These are phyloP conservation scores for Fringilla coelebs DNA, from an alignment of 2,797 vertebrate genomes.

Conservation along the genomic window DNA sequence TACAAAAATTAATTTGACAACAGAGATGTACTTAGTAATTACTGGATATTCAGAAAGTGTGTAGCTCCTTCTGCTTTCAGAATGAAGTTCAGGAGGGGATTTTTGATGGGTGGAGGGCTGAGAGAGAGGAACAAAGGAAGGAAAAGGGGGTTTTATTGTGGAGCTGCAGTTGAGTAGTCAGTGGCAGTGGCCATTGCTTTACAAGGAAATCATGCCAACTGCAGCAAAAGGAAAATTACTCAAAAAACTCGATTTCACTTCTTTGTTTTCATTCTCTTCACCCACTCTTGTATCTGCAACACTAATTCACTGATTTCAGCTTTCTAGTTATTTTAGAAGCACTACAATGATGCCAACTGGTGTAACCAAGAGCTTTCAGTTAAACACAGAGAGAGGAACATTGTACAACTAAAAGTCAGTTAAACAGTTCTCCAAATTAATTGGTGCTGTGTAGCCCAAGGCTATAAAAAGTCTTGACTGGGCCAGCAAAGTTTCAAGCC, in stretches of 20 bases:
- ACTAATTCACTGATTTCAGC: background rate
- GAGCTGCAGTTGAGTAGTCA: background rate
- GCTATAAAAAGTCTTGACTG: conserved; percentile 52
- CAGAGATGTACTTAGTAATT: background rate
- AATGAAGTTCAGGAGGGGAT: background rate
- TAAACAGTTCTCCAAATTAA: conserved; percentile 57
- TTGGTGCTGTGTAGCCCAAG: conserved; percentile 32
- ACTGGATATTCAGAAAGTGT: accelerated
- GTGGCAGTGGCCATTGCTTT: background rate
- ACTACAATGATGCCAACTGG: conserved; percentile 9
- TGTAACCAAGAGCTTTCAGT: conserved; percentile 50
- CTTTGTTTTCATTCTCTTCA: background rate
- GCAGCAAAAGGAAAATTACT: background rate
- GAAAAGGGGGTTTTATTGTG: background rate
- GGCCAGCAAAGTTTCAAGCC: conserved; percentile 39
- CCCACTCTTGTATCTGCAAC: background rate
- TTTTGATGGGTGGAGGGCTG: conserved; percentile 1
- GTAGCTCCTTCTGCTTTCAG: conserved; percentile 27
- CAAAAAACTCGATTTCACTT: background rate
- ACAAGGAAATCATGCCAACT: background rate
- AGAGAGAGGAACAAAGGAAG: background rate
- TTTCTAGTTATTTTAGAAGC: conserved; percentile 7
- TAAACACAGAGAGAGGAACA: conserved; percentile 32
- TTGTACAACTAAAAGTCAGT: conserved; percentile 43
- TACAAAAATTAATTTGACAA: background rate